phyloP scores from a whole-genome alignment of 2,797 vertebrate species.

The Eurystomus glaucurus region DNA sequence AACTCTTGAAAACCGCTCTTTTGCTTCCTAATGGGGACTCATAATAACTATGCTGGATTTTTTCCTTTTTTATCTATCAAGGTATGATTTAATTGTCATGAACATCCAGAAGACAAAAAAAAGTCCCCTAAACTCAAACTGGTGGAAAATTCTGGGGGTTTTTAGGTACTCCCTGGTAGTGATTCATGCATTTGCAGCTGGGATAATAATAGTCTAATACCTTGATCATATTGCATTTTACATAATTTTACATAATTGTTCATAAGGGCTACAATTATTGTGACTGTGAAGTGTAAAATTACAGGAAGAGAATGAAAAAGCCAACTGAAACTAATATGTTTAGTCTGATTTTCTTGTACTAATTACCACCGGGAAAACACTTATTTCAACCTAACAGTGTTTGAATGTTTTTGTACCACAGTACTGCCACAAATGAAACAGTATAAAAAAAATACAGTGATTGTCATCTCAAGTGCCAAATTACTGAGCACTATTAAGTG shows the following conservation, averaged over 20 bases:
- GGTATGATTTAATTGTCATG: conserved; percentile 76
- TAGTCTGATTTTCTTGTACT: conserved; percentile 64
- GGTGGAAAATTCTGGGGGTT: not conserved
- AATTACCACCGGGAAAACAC: conserved; percentile 65
- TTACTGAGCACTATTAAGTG: not conserved
- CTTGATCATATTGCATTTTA: conserved; percentile 64
- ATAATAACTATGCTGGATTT: conserved; percentile 46
- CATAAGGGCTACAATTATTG: conserved; percentile 72
- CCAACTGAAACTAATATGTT: conserved; percentile 27
- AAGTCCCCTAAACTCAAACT: conserved; percentile 9
- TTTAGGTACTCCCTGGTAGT: conserved; percentile 31
- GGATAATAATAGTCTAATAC: conserved; percentile 59
- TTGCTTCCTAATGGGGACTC: conserved; percentile 70
- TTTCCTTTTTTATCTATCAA: conserved; percentile 70
- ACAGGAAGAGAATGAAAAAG: conserved; percentile 55
- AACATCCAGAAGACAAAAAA: conserved; percentile 41
- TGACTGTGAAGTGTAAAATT: conserved; percentile 58
- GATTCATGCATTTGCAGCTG: conserved; percentile 34
- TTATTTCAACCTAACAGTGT: conserved; percentile 50
- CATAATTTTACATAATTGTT: conserved; percentile 73
- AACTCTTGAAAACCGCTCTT: conserved; percentile 65
- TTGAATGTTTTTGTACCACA: not conserved
- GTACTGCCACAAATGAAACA: not conserved
- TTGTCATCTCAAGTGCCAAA: conserved; percentile 5
- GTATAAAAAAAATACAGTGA: not conserved